A percentile compares a stretch with the other conserved stretches of the same genome.
Evolutionary conservation across 2,888 invertebrate genomes (phyloP).

Genomic region (Embidobia sp.): DNA sequence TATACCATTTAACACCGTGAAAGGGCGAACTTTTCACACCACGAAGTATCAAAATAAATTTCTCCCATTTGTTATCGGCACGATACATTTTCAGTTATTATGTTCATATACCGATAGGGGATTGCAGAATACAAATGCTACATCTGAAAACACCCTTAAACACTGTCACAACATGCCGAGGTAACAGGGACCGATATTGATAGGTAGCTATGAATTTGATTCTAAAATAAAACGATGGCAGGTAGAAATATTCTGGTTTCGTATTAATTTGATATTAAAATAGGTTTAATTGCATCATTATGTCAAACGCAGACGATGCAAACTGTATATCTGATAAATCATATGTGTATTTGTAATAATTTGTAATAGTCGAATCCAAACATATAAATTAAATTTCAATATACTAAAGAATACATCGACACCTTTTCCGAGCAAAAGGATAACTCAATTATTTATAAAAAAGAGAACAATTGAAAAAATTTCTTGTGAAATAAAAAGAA

Average conservation of each 20-base stretch:
- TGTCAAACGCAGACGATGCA: neutral
- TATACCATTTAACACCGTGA: too few species aligned
- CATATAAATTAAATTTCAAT: too few species aligned
- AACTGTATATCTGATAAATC: too few species aligned
- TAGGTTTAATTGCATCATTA: neutral
- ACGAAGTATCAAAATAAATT: constrained; percentile 74
- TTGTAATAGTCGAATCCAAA: too few species aligned
- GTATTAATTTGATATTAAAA: constrained; percentile 3
- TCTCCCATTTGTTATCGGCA: constrained; percentile 77
- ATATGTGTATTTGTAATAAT: neutral
- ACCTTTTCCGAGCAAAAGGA: too few species aligned
- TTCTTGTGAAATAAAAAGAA: too few species aligned
- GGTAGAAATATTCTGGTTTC: constrained; percentile 65
- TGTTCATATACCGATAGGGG: constrained; percentile 47
- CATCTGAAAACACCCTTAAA: constrained; percentile 77
- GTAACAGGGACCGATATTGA: constrained; percentile 72
- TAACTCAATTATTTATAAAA: too few species aligned
- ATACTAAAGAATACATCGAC: too few species aligned
- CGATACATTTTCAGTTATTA: constrained; percentile 67
- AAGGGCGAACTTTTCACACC: constrained; percentile 54
- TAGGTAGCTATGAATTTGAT: constrained; percentile 74
- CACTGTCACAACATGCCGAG: constrained; percentile 78
- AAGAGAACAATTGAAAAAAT: too few species aligned
- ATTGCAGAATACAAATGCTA: constrained; percentile 66
- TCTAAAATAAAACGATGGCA: constrained; percentile 65